Conservation (phyloP, 2,113 vertebrate genomes). For the Numenius arquata region DNA sequence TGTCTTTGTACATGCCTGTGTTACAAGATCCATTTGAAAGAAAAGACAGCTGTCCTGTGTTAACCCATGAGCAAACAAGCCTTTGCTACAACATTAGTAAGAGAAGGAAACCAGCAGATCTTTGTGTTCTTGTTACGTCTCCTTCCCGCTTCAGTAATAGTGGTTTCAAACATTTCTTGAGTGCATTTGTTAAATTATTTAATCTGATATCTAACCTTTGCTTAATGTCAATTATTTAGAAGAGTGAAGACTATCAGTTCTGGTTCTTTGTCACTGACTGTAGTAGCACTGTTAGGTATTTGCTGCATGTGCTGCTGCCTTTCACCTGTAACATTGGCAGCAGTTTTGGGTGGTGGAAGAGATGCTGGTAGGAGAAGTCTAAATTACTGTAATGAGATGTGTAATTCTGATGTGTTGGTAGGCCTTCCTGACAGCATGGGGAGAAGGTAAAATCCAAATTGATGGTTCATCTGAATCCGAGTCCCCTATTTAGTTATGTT, state of each 20-base stretch:
- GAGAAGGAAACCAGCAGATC: neutral
- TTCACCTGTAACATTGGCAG: neutral
- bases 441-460: neutral
- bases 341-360: neutral
- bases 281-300: neutral
- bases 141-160: neutral
- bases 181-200: neutral
- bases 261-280: neutral
- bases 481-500: neutral
- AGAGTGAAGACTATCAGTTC: neutral
- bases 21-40: neutral
- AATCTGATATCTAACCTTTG: neutral
- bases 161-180: neutral
- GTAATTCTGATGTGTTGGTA: neutral
- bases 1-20: neutral
- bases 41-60: neutral
- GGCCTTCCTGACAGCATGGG: neutral
- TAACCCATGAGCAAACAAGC: neutral
- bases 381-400: neutral
- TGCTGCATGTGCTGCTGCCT: neutral
- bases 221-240: neutral
- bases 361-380: neutral
- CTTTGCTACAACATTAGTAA: neutral
- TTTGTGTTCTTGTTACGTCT: neutral
- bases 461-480: neutral